Conservation (phyloP, 2,888 invertebrate species). For the Dryobota labecula region DNA sequence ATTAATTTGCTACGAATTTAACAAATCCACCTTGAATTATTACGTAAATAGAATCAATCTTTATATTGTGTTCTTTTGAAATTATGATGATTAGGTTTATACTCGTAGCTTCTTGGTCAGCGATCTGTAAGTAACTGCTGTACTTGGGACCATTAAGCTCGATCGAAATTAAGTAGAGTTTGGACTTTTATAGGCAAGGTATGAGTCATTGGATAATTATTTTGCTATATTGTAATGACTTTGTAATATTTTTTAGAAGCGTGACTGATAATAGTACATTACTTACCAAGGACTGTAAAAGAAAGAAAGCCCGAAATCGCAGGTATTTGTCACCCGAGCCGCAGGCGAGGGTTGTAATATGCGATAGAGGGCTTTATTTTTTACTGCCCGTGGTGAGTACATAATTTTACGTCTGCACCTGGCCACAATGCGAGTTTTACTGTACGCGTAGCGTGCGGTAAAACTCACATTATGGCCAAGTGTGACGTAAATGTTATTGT, state of each 20-base stretch:
- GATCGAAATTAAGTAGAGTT: not conserved
- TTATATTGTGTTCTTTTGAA: conserved; percentile 23
- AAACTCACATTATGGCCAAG: too few species aligned
- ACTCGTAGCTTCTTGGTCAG: not conserved
- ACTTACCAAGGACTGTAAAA: too few species aligned
- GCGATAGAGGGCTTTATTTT: too few species aligned
- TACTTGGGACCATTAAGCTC: conserved; percentile 12
- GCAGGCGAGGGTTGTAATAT: too few species aligned
- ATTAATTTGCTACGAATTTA: conserved; percentile 60
- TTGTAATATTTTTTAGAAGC: conserved; percentile 3
- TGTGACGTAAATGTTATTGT: conserved; percentile 16
- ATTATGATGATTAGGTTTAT: conserved; percentile 8
- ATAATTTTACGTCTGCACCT: too few species aligned
- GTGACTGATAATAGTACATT: too few species aligned
- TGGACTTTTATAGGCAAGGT: not conserved
- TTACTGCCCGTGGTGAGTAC: too few species aligned
- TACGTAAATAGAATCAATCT: conserved; percentile 44
- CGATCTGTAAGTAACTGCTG: conserved; percentile 10
- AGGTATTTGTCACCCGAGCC: too few species aligned
- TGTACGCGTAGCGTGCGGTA: too few species aligned
- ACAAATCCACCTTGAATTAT: conserved; percentile 53
- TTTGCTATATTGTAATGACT: conserved; percentile 17
- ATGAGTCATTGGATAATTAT: conserved; percentile 18
- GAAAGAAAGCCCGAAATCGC: too few species aligned
- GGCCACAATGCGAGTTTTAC: too few species aligned